These are phyloP conservation scores for Tetheella fluctuosa DNA, from an alignment of 2,888 invertebrate genomes.

Conservation along the genomic window DNA sequence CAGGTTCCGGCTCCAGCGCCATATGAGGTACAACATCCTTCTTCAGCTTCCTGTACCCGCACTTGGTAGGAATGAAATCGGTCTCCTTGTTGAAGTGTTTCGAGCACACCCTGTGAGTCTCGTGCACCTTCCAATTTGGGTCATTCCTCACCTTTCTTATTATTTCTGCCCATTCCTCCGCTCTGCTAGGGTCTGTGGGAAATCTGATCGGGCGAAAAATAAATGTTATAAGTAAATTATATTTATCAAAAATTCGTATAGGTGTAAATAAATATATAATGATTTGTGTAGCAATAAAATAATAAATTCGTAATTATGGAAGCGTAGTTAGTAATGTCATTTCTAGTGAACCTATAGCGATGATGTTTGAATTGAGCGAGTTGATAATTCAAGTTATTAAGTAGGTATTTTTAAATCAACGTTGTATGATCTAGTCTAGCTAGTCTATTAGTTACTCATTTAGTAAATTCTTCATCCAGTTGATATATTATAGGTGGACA, in stretches of 20 bases:
- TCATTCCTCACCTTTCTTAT: not conserved
- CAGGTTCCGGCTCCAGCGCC: not conserved
- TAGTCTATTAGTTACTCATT: not conserved
- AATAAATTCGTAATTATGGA: not conserved
- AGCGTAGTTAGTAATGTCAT: not conserved
- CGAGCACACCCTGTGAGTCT: conserved; percentile 6
- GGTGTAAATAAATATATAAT: no score
- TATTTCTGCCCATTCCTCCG: not conserved
- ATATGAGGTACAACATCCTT: conserved; percentile 4
- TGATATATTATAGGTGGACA: not conserved
- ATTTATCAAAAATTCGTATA: no score
- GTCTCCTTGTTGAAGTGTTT: conserved; percentile 5
- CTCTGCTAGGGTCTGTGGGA: not conserved
- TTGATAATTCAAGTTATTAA: not conserved
- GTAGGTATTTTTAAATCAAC: not conserved
- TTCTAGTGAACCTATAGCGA: not conserved
- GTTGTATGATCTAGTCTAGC: not conserved
- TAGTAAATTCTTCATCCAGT: not conserved
- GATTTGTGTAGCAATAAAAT: no score
- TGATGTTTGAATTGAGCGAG: not conserved
- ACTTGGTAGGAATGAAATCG: not conserved
- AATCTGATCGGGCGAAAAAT: not conserved
- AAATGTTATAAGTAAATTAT: not conserved
- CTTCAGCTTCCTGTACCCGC: conserved; percentile 10
- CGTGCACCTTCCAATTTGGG: not conserved